Percentiles rank a stretch among this genome's conserved stretches.
Conservation (phyloP, 2,888 invertebrate genomes). For the Rapana venosa region DNA sequence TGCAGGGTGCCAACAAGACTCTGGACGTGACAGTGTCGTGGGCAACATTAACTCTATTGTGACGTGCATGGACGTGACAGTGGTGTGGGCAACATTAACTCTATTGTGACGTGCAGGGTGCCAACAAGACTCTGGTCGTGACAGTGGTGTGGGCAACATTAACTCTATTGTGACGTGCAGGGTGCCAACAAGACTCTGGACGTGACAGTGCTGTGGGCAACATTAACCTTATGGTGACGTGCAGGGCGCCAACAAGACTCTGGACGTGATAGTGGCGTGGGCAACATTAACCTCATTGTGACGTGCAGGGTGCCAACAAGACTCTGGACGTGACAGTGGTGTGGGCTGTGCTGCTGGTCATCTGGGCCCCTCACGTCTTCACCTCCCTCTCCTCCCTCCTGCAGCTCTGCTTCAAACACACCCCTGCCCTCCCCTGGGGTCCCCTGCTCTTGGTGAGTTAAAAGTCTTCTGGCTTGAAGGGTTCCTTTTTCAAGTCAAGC, state of each 20-base stretch:
- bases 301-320: background rate
- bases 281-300: background rate
- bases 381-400: conserved; percentile 54
- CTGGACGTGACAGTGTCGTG: too few relatives aligned
- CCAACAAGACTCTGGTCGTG: conserved; percentile 50
- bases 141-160: conserved; percentile 63
- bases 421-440: conserved; percentile 48
- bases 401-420: conserved; percentile 59
- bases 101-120: background rate
- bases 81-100: background rate
- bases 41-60: too few relatives aligned
- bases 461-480: too few relatives aligned
- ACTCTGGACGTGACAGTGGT: conserved; percentile 63
- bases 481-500: too few relatives aligned
- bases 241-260: too few relatives aligned
- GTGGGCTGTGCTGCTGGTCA: conserved; percentile 63
- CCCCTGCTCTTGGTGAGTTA: conserved; percentile 55
- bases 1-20: too few relatives aligned
- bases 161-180: too few relatives aligned
- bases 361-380: conserved; percentile 64
- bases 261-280: background rate
- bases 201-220: too few relatives aligned
- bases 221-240: too few relatives aligned
- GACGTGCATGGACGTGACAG: background rate
- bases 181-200: too few relatives aligned